Base-by-base conservation (phyloP, 2,113 vertebrate species). In the Pelecanus crispus region DNA sequence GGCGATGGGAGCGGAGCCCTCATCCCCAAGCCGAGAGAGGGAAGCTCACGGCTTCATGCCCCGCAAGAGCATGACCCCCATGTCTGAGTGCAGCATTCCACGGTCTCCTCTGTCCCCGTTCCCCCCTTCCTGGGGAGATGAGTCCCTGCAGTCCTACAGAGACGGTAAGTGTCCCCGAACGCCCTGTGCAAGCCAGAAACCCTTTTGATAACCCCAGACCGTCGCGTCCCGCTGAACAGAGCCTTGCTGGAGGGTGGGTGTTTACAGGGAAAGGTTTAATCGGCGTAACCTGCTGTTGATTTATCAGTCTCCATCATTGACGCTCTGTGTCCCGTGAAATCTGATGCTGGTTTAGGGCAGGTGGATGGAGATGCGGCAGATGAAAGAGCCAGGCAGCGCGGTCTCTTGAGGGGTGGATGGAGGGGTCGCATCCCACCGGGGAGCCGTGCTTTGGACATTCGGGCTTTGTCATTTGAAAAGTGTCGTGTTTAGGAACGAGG, bases 81-180 rank as follows among this genome's bases (percentile, higher is more conserved):
- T 90, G 11, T 95, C 97, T 4, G 98, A 97, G 49, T 91, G 95
- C 79, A 94, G 97, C 83, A 86, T 97, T 73, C 97, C 98, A 3
- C 98, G 97, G 7, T 97, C 87, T 91, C 98, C 94, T 72, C 96
- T 98, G 49, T 97, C 96, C 84, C 97, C 95, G 10, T 97, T 98
- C 78, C 97, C 97, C 11, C 49, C 97, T 1, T 67, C 95, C 36
- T 98, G 98, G 98, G 95, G 92, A 45, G 97, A 98, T 6, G 98
- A 98, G 66, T 65, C 97, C 52, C 87, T 97, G 87, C 97, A 97
- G 56, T 68, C 96, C 96, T 98, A 98, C 95, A 95, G 98, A 97
- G 98, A 98, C 10, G 98, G 98, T 98, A 95, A 98, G 98, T 83
- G 66, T 15, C 49, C 42, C 22, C 7, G 3, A 71, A 53, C 9